A percentile compares a stretch with the other conserved stretches of the same genome.
Conservation (phyloP, 1,140 invertebrate genomes). For the Aricia agestis region DNA sequence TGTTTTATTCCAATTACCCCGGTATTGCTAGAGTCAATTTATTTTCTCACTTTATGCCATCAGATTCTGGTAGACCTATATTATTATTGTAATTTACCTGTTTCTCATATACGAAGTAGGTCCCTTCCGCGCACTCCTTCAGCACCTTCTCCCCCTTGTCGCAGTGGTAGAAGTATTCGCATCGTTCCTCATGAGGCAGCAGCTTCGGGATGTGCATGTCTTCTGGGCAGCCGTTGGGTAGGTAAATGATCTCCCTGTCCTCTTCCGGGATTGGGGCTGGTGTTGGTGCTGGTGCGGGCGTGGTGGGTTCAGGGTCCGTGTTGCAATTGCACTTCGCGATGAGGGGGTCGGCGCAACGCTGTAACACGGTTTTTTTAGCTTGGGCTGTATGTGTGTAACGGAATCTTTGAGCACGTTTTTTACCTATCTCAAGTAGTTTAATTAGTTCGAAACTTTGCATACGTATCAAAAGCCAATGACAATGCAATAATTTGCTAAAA, state of each 20-base stretch:
- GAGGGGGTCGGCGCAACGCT: constrained; percentile 24
- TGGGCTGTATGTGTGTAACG: too few relatives aligned
- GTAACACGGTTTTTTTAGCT: constrained; percentile 16
- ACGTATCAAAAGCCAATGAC: too few relatives aligned
- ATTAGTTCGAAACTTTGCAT: too few relatives aligned
- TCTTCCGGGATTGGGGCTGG: constrained; percentile 1
- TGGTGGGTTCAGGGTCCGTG: constrained; percentile 19
- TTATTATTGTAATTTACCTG: constrained; percentile 23
- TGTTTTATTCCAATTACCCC: too few relatives aligned
- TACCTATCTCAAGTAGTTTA: too few relatives aligned
- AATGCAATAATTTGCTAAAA: too few relatives aligned
- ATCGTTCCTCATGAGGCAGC: constrained; percentile 42
- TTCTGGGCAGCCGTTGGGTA: constrained; percentile 35
- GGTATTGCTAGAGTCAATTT: too few relatives aligned
- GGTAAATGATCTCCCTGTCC: constrained; percentile 17
- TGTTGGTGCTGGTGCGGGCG: not conserved
- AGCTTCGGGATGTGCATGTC: constrained; percentile 30
- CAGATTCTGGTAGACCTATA: too few relatives aligned
- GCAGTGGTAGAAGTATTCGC: constrained; percentile 52
- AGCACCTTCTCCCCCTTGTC: constrained; percentile 20
- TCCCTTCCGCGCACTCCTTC: constrained; percentile 19
- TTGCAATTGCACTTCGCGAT: constrained; percentile 22
- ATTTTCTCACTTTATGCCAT: too few relatives aligned
- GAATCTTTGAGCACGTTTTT: too few relatives aligned
- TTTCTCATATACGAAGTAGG: constrained; percentile 25